Evolutionary conservation across 1,140 invertebrate species (phyloP), one percentile per base, ranked within the genome.

Genomic region (Anoplophora glabripennis): DNA sequence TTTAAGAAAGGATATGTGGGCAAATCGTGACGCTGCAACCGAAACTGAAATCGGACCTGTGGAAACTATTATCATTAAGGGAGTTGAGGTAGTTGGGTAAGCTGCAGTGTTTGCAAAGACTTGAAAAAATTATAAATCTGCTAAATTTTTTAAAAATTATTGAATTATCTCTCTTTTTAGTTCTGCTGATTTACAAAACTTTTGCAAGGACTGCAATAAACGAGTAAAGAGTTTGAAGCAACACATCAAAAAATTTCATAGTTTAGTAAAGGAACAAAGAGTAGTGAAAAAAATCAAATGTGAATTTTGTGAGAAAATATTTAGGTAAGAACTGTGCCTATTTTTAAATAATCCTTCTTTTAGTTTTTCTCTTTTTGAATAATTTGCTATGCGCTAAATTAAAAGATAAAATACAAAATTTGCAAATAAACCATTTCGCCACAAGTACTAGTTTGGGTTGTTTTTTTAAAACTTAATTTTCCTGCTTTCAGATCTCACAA

Each of bases 301-400:
- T 38, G 54, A 62, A 21, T 62, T 65, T 17, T 65, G 63, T 34
- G 56, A 65, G 42, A 58, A 61, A 41, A 59, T 40, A 44, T 65
- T 61, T 46, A 60, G 58, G 63, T 65, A 46, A 61, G 18, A 12
- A 36, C 17, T 35, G 7, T 1, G 12, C n/a, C n/a, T n/a, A n/a
- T n/a, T n/a, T n/a, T n/a, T n/a, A n/a, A n/a, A n/a, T n/a, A n/a
- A n/a, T n/a, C n/a, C n/a, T n/a, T n/a, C n/a, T n/a, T n/a, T n/a
- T n/a, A n/a, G n/a, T n/a, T n/a, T n/a, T n/a, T n/a, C n/a, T n/a
- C n/a, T n/a, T n/a, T n/a, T n/a, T n/a, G n/a, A n/a, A n/a, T n/a
- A n/a, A n/a, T n/a, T n/a, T n/a, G n/a, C n/a, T n/a, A n/a, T n/a
- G n/a, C n/a, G n/a, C n/a, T n/a, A n/a, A n/a, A n/a, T n/a, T n/a